Percentiles rank a stretch among this genome's conserved stretches.
These are phyloP conservation scores for Xylocampa areola DNA, from an alignment of 2,888 invertebrate species.

Conservation along the genomic window DNA sequence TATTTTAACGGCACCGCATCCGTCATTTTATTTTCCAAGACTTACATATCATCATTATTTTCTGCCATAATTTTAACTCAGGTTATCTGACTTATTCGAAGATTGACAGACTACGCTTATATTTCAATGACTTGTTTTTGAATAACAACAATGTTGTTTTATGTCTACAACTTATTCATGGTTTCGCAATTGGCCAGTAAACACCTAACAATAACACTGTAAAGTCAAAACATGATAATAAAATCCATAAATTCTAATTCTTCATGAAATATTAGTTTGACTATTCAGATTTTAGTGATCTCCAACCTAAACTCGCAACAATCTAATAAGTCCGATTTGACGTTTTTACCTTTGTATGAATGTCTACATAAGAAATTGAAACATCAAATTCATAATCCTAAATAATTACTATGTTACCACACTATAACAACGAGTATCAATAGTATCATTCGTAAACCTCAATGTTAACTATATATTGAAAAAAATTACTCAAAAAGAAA, in stretches of 20 bases:
- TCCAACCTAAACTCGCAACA: too few relatives aligned
- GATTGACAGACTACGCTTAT: slow-evolving; percentile 22
- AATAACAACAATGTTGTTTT: slow-evolving; percentile 39
- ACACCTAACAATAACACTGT: slow-evolving; percentile 12
- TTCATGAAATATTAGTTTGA: slow-evolving; percentile 1
- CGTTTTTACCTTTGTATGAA: too few relatives aligned
- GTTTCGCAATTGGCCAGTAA: slow-evolving; percentile 10
- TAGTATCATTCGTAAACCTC: too few relatives aligned
- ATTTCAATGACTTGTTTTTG: slow-evolving; percentile 10
- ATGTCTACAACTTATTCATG: slow-evolving; percentile 32
- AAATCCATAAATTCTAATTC: background rate
- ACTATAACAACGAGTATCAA: too few relatives aligned
- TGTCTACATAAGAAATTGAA: too few relatives aligned
- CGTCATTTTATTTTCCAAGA: slow-evolving; percentile 22
- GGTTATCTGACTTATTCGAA: slow-evolving; percentile 12
- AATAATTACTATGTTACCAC: too few relatives aligned
- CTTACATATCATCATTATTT: slow-evolving; percentile 15
- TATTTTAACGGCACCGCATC: slow-evolving; percentile 35
- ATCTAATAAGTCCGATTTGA: too few relatives aligned
- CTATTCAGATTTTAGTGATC: background rate
- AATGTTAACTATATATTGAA: too few relatives aligned
- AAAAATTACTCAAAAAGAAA: too few relatives aligned
- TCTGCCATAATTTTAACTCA: slow-evolving; percentile 8
- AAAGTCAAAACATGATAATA: slow-evolving; percentile 14
- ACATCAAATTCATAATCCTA: too few relatives aligned